phyloP scores from a whole-genome alignment of 2,888 invertebrate species.

The Drosophila mulleri region DNA sequence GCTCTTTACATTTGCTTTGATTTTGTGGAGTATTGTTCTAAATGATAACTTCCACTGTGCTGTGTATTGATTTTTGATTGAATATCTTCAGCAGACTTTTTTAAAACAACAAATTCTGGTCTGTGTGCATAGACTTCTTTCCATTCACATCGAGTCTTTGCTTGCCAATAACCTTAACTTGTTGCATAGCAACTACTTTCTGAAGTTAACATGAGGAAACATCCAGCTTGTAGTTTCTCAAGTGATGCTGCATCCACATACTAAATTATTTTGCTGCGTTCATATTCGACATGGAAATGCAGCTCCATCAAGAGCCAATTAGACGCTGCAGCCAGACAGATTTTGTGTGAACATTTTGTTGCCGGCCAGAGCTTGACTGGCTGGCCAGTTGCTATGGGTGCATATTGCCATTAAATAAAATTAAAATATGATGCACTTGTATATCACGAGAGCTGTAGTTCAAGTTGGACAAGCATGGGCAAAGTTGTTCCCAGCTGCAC shows the following conservation, averaged over 20 bases:
- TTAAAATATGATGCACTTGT: background rate
- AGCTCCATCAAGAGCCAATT: background rate
- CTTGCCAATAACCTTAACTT: background rate
- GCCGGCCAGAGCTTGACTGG: background rate
- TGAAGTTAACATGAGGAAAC: background rate
- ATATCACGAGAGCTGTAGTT: background rate
- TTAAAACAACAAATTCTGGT: background rate
- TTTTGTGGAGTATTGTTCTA: conserved; percentile 3
- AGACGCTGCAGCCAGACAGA: background rate
- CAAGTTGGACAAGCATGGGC: background rate
- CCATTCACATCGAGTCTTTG: background rate
- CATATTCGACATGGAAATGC: background rate
- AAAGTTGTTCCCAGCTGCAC: conserved; percentile 12
- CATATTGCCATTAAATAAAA: background rate
- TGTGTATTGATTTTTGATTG: background rate
- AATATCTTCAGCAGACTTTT: background rate
- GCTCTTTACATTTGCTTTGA: conserved; percentile 1
- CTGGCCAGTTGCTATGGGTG: background rate
- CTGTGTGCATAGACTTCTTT: background rate
- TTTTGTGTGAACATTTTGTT: background rate
- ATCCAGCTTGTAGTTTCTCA: background rate
- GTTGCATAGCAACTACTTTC: background rate
- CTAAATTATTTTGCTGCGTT: background rate
- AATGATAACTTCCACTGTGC: background rate
- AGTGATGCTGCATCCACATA: background rate